Evolutionary conservation across 2,888 invertebrate species (phyloP), one percentile per base, ranked within the genome.

Genomic region (Trissonchulus sp.): DNA sequence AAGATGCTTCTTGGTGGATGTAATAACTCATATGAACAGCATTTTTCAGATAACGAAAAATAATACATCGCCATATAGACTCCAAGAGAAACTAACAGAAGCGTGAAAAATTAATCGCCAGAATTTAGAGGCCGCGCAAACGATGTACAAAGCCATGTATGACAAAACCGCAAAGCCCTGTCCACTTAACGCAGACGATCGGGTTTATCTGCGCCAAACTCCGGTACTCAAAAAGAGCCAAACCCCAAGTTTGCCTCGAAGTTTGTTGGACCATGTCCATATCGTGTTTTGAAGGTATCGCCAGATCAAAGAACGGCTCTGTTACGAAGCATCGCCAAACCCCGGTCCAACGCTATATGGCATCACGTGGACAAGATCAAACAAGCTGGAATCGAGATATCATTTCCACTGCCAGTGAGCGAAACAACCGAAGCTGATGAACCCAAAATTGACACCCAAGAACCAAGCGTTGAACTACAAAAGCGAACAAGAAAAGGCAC

Each of bases 41-140:
- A 8, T 71, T 3, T 23, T n/a, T n/a, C 31, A 34, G 8, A 71
- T 34, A 3, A n/a, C n/a, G 34, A 71, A 71, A n/a, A 31, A 31
- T 35, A 31, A 31, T 31, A 71, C 71, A 3, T 31, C 71, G 3
- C 31, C 71, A 71, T 71, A 71, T 34, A 30, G 35, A n/a, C 71
- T 3, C 3, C 71, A 71, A 71, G 34, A 2, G 23, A 35, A 71
- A n/a, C n/a, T n/a, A n/a, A n/a, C n/a, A 8, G 71, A 34, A 3
- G 8, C n/a, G n/a, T n/a, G n/a, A n/a, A n/a, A n/a, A n/a, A n/a
- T n/a, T n/a, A n/a, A n/a, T n/a, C n/a, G n/a, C n/a, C n/a, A n/a
- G n/a, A n/a, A n/a, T n/a, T n/a, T n/a, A n/a, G n/a, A n/a, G n/a
- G n/a, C n/a, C n/a, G n/a, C n/a, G n/a, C n/a, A n/a, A n/a, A n/a